These are phyloP conservation scores for Gephyroberyx darwinii DNA, from an alignment of 2,797 vertebrate genomes.

Conservation along the genomic window DNA sequence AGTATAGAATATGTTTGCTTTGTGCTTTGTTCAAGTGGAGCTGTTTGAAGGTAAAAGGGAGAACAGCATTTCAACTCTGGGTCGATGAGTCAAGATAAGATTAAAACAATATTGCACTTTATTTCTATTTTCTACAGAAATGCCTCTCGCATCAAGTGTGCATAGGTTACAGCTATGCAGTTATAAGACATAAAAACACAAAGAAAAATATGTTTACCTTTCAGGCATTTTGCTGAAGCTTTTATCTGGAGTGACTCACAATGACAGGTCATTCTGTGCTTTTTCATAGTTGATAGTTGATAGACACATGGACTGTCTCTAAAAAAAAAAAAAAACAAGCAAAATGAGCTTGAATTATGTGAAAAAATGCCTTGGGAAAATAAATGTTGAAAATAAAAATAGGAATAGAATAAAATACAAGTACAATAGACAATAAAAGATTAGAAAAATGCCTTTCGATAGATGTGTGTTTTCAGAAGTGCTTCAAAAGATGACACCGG, in stretches of 20 bases:
- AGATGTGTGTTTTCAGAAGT: too few relatives aligned
- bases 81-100: neutral
- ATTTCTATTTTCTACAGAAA: neutral
- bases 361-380: too few relatives aligned
- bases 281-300: constrained; percentile 21
- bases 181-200: constrained; percentile 9
- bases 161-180: neutral
- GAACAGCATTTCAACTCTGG: neutral
- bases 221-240: constrained; percentile 1
- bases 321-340: too few relatives aligned
- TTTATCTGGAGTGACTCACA: constrained; percentile 11
- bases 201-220: neutral
- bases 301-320: constrained; percentile 18
- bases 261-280: neutral
- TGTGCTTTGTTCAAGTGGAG: neutral
- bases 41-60: constrained; percentile 11
- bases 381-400: too few relatives aligned
- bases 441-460: too few relatives aligned
- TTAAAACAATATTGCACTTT: neutral
- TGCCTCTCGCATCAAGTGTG: neutral
- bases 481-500: too few relatives aligned
- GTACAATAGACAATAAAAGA: too few relatives aligned
- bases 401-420: too few relatives aligned
- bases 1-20: constrained; percentile 5
- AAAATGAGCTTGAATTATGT: too few relatives aligned